A percentile compares a stretch with the other conserved stretches of the same genome.
Evolutionary conservation across 2,797 vertebrate genomes (phyloP).

Genomic region (Hydrophis major): DNA sequence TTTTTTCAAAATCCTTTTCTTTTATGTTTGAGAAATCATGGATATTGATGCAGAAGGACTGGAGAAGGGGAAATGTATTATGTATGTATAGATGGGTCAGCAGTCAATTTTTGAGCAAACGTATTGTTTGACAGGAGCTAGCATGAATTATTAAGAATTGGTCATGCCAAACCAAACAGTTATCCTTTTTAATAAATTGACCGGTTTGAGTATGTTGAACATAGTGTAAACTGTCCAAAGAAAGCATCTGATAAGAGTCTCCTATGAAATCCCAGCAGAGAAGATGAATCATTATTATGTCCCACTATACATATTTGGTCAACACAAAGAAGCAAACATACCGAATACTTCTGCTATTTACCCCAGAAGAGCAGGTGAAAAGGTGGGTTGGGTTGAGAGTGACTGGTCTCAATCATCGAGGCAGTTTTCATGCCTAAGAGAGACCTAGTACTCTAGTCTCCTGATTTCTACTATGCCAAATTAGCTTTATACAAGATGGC

Average conservation of each 20-base stretch:
- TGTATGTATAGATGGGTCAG: neutral
- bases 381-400: neutral
- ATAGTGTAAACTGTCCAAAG: neutral
- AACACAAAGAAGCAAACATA: neutral
- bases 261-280: neutral
- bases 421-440: neutral
- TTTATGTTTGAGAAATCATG: neutral
- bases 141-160: neutral
- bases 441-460: neutral
- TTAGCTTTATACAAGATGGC: neutral
- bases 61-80: neutral
- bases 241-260: neutral
- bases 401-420: neutral
- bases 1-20: neutral
- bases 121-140: neutral
- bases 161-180: neutral
- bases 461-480: neutral
- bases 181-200: neutral
- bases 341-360: neutral
- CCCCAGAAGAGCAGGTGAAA: neutral
- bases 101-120: neutral
- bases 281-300: neutral
- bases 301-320: neutral
- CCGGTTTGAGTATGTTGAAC: neutral
- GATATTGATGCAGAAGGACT: neutral